Percentiles rank a stretch among this genome's conserved stretches.
phyloP scores from a whole-genome alignment of 2,113 vertebrate genomes.

The Serinus canaria region DNA sequence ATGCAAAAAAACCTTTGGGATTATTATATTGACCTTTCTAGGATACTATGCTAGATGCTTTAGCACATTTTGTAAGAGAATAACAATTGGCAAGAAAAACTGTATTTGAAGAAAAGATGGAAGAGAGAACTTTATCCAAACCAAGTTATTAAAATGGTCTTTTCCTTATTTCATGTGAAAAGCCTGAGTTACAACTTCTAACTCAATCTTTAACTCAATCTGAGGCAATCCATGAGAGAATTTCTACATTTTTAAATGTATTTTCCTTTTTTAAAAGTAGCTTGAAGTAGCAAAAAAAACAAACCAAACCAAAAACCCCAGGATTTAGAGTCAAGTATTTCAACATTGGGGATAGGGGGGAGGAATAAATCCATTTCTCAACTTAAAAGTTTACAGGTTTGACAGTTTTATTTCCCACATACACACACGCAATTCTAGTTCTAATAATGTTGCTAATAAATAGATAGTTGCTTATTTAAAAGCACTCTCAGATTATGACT shows the following conservation, averaged over 20 bases:
- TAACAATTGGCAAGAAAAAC: not conserved
- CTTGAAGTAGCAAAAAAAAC: not conserved
- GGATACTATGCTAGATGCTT: not conserved
- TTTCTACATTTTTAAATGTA: not conserved
- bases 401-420: not conserved
- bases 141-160: not conserved
- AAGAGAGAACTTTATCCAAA: not conserved
- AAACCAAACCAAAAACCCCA: not conserved
- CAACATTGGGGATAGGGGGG: fast-evolving
- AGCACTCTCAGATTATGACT: not conserved
- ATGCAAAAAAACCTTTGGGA: not conserved
- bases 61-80: not conserved
- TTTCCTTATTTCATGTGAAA: not conserved
- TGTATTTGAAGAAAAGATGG: not conserved
- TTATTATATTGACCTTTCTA: not conserved
- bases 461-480: not conserved
- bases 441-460: not conserved
- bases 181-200: not conserved
- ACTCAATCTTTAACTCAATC: not conserved
- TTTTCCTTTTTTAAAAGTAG: not conserved
- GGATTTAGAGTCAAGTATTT: not conserved
- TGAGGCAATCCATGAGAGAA: not conserved
- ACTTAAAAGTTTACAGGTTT: not conserved
- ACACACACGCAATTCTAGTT: not conserved
- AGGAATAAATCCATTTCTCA: not conserved